Evolutionary conservation across 2,797 vertebrate species (phyloP), one percentile per base, ranked within the genome.

Genomic region (Sparus aurata): DNA sequence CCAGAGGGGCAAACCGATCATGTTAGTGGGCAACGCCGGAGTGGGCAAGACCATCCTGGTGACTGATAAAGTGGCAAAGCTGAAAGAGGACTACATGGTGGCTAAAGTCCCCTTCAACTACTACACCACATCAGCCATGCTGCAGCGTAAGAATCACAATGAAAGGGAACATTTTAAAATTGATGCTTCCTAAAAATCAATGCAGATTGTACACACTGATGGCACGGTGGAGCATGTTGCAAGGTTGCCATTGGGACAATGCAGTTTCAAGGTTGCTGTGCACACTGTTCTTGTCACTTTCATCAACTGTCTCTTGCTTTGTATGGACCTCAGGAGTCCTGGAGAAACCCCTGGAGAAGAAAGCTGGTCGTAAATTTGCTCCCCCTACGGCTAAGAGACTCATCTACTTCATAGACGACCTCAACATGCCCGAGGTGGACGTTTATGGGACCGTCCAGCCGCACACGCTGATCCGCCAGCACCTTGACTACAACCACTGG

Each of bases 381-480:
- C 94, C 95, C 65, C 95, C 95, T 10, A 94, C 92, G 1, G 92
- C 89, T 41, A 97, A 96, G 91, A 96, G 88, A 66, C 94, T 96
- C 67, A 96, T 97, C 78, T 95, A 97, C 94, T 97, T 97, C 78
- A 93, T 95, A 87, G 94, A 96, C 65, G 94, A 96, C 91, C 90
- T 96, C 73, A 96, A 96, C 94, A 95, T 97, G 96, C 93, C 95
- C 22, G 94, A 96, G 89, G 95, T 96, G 81, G 96, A 96, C 64
- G 80, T 87, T 43, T 95, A 93, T 61, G 95, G 95, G 66, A 96
- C 96, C 3, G 94, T 96, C 59, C 96, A 97, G 79, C 95, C 96
- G 2, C 95, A 95, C 88, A 95, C 94, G 1, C 88, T 97, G 77
- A 96, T 96, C 72, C 93, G 96, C 43, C 95, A 96, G 81, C 95